A percentile compares a stretch with the other conserved stretches of the same genome.
Evolutionary conservation across 2,888 invertebrate genomes (phyloP).

Genomic region (Lutraria lutraria): DNA sequence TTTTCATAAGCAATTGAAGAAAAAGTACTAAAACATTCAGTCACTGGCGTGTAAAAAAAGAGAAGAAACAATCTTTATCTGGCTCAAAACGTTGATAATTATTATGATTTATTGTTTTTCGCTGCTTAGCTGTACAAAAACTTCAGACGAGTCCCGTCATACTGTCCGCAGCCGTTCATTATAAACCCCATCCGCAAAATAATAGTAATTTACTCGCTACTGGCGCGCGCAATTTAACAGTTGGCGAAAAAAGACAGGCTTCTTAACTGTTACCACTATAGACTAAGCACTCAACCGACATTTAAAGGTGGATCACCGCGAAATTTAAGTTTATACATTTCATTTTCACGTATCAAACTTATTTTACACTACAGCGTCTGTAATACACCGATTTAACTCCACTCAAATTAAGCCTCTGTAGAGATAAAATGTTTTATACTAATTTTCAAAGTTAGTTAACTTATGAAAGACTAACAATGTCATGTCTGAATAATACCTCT

Average conservation of each 20-base stretch:
- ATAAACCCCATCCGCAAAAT: conserved; percentile 24
- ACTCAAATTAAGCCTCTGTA: conserved; percentile 1
- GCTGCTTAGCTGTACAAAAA: conserved; percentile 23
- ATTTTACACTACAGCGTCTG: neutral
- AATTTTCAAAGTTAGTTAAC: neutral
- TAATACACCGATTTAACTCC: conserved; percentile 2
- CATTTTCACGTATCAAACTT: conserved; percentile 16
- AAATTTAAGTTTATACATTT: conserved; percentile 4
- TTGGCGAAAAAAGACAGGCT: conserved; percentile 36
- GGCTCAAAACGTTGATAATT: neutral
- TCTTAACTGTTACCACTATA: neutral
- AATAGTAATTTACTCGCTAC: conserved; percentile 23
- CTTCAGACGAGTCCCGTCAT: conserved; percentile 3
- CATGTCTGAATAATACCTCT: neutral
- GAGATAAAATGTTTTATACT: conserved; percentile 8
- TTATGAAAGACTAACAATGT: neutral
- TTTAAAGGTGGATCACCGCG: neutral
- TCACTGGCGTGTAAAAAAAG: neutral
- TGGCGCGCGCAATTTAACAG: conserved; percentile 39
- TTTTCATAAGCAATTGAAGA: conserved; percentile 1
- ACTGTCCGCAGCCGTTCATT: neutral
- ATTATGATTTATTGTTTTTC: conserved; percentile 24
- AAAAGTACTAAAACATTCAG: conserved; percentile 6
- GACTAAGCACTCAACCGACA: neutral
- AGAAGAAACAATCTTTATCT: neutral